Percentiles rank a stretch among this genome's conserved stretches.
Evolutionary conservation across 2,797 vertebrate species (phyloP).

Genomic region (Melanotaenia pygmaea): DNA sequence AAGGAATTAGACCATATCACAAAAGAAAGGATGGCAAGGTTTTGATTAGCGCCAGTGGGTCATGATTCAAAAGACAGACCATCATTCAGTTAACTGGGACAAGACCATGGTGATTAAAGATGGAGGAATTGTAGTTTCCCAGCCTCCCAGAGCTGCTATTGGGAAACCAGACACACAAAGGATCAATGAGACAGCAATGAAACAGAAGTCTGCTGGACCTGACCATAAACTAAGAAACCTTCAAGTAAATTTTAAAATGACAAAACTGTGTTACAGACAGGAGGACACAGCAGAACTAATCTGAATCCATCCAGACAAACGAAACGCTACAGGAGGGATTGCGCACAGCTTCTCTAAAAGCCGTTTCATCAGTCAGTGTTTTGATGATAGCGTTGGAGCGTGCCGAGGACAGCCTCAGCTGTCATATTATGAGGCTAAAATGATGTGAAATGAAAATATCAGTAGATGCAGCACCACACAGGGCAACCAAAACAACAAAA

Average conservation of each 20-base stretch:
- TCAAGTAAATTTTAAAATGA: slow-evolving; percentile 7
- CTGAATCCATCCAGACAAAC: slow-evolving; percentile 14
- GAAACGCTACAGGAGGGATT: background rate
- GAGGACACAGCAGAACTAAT: slow-evolving; percentile 2
- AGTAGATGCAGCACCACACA: too few relatives aligned
- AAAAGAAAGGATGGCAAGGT: slow-evolving; percentile 26
- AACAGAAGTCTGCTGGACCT: background rate
- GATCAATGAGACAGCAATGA: background rate
- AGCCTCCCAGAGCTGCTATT: background rate
- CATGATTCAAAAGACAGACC: background rate
- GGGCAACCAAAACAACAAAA: too few relatives aligned
- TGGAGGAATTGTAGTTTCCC: slow-evolving; percentile 10
- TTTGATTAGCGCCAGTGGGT: slow-evolving; percentile 49
- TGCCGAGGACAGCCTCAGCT: too few relatives aligned
- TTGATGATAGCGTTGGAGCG: background rate
- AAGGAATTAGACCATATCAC: slow-evolving; percentile 21
- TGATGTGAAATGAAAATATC: too few relatives aligned
- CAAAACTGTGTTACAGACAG: slow-evolving; percentile 1
- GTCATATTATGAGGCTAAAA: too few relatives aligned
- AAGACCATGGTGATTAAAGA: slow-evolving; percentile 18
- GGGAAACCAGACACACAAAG: background rate
- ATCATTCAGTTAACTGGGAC: slow-evolving; percentile 42
- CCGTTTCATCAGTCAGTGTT: background rate
- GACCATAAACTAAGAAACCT: background rate
- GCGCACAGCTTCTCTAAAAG: background rate